Evolutionary conservation across 2,888 invertebrate genomes (phyloP).

Genomic region (Acleris holmiana): DNA sequence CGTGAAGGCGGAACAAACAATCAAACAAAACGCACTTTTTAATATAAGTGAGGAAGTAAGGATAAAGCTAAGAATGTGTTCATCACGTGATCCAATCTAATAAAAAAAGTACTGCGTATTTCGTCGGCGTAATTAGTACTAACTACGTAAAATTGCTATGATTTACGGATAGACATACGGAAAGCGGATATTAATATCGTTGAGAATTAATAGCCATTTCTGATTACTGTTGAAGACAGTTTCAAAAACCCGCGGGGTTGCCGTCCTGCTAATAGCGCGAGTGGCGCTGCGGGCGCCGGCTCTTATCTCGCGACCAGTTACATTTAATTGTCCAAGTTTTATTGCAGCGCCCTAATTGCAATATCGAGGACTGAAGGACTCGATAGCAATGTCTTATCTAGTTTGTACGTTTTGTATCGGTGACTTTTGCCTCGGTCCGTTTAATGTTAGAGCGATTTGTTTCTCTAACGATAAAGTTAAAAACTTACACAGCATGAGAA

Average conservation of each 20-base stretch:
- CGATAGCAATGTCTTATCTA: conserved; percentile 50
- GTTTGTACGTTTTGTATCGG: neutral
- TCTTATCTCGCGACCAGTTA: conserved; percentile 78
- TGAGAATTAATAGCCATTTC: conserved; percentile 58
- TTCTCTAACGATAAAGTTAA: conserved; percentile 59
- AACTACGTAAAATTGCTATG: too few relatives aligned
- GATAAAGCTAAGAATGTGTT: too few relatives aligned
- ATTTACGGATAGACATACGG: too few relatives aligned
- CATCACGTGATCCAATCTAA: too few relatives aligned
- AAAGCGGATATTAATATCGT: neutral
- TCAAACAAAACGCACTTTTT: too few relatives aligned
- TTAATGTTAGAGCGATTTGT: conserved; percentile 20
- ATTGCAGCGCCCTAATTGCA: conserved; percentile 74
- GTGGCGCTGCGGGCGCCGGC: conserved; percentile 69
- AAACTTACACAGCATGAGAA: conserved; percentile 56
- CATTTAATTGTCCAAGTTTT: conserved; percentile 82
- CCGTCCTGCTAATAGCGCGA: conserved; percentile 74
- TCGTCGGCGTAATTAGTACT: too few relatives aligned
- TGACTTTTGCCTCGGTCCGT: conserved; percentile 4
- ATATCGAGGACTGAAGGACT: conserved; percentile 65
- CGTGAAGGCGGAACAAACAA: too few relatives aligned
- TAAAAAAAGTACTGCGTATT: too few relatives aligned
- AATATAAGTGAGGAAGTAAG: too few relatives aligned
- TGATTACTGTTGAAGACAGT: conserved; percentile 60
- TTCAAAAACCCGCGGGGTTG: conserved; percentile 57